Percentiles rank a stretch among this genome's conserved stretches.
phyloP scores from a whole-genome alignment of 2,888 invertebrate genomes.

The Icerya purchasi region DNA sequence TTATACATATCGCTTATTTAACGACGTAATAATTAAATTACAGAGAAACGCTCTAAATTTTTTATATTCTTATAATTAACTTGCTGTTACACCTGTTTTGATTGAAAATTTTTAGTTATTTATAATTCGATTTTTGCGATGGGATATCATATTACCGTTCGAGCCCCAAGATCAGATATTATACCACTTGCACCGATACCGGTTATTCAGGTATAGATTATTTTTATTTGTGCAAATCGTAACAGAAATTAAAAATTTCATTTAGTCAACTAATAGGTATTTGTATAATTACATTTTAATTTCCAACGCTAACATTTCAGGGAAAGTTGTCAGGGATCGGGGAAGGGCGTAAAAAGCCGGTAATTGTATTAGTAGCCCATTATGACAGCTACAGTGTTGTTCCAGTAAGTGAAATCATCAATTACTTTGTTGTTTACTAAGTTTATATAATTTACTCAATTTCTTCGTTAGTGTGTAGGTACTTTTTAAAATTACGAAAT shows the following conservation, averaged over 20 bases:
- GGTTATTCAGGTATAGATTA: conserved; percentile 35
- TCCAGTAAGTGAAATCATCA: conserved; percentile 42
- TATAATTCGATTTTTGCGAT: conserved; percentile 75
- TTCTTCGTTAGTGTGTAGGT: too few species aligned
- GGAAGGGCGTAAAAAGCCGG: conserved; percentile 33
- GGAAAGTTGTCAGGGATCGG: conserved; percentile 40
- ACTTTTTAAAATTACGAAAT: too few species aligned
- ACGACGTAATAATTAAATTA: neutral
- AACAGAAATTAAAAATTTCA: too few species aligned
- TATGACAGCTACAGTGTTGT: conserved; percentile 78
- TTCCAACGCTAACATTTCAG: conserved; percentile 30
- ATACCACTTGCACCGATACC: conserved; percentile 61
- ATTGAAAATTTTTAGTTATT: too few species aligned
- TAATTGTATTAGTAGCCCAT: conserved; percentile 77
- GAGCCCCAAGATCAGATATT: conserved; percentile 44
- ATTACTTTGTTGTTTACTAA: too few species aligned
- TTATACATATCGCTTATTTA: conserved; percentile 1
- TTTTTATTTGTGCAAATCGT: too few species aligned
- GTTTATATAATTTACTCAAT: too few species aligned
- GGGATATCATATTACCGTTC: conserved; percentile 80
- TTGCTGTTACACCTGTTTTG: neutral
- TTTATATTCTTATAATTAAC: neutral
- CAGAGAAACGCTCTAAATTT: neutral
- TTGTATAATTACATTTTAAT: too few species aligned
- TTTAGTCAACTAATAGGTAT: too few species aligned